phyloP scores from a whole-genome alignment of 2,113 vertebrate species.

The Spermophilus dauricus region DNA sequence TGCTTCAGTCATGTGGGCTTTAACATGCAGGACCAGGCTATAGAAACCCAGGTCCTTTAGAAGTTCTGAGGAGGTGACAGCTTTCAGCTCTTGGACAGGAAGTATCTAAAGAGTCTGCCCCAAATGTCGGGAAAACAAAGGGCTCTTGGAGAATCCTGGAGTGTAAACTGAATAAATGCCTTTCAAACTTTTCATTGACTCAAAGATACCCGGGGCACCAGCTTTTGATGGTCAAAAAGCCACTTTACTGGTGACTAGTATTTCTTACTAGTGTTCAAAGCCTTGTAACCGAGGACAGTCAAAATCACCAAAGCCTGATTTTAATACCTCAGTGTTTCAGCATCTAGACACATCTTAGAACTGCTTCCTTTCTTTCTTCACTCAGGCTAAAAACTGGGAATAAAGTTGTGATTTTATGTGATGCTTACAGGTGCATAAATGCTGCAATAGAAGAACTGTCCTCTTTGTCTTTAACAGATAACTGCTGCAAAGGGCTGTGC shows the following conservation, averaged over 20 bases:
- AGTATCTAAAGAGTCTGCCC: background rate
- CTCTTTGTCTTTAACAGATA: background rate
- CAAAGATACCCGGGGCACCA: background rate
- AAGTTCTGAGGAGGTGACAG: background rate
- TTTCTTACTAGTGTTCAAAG: background rate
- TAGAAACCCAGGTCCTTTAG: background rate
- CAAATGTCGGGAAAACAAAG: background rate
- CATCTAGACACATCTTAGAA: slow-evolving; percentile 19
- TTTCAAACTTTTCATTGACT: background rate
- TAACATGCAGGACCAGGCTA: background rate
- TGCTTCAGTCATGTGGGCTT: background rate
- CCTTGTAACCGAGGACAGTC: background rate
- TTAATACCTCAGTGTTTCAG: background rate
- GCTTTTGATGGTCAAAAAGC: background rate
- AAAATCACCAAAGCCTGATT: background rate
- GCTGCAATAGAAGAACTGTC: background rate
- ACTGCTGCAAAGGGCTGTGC: no score
- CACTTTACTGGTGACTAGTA: background rate
- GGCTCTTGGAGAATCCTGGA: background rate
- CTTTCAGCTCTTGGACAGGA: background rate
- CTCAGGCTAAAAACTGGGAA: background rate
- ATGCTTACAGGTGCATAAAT: background rate
- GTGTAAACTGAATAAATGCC: background rate
- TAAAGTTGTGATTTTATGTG: background rate
- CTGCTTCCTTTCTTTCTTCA: slow-evolving; percentile 13